phyloP scores from a whole-genome alignment of 2,113 vertebrate species.

The Micromys minutus region DNA sequence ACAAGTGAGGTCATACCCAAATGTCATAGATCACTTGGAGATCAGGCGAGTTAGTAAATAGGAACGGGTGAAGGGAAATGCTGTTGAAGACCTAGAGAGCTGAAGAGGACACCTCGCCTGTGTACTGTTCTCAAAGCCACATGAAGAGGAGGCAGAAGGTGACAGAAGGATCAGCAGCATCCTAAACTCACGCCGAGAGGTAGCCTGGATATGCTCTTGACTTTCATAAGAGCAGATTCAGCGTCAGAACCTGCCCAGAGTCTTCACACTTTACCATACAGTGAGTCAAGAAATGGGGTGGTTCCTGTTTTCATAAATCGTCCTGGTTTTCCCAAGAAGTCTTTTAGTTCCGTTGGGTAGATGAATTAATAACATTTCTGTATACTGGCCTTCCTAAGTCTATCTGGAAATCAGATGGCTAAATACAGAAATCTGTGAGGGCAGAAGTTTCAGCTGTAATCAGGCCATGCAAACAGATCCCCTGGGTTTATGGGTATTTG shows the following conservation, averaged over 20 bases:
- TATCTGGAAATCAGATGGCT: neutral
- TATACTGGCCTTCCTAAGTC: neutral
- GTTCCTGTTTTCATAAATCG: neutral
- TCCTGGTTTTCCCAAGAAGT: neutral
- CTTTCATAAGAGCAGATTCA: neutral
- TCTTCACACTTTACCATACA: neutral
- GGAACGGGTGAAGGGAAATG: neutral
- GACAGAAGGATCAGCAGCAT: neutral
- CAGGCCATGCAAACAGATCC: slow-evolving; percentile 5
- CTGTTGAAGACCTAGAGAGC: neutral
- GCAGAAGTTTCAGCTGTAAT: neutral
- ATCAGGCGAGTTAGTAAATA: neutral
- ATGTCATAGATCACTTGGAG: neutral
- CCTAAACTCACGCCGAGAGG: neutral
- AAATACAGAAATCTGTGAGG: slow-evolving; percentile 9
- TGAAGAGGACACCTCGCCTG: neutral
- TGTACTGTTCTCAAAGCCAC: neutral
- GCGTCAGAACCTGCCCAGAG: no score
- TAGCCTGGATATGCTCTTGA: neutral
- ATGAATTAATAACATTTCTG: slow-evolving; percentile 1
- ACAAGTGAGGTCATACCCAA: neutral
- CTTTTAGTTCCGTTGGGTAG: neutral
- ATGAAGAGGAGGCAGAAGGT: neutral
- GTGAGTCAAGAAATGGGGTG: neutral
- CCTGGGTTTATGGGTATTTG: neutral